phyloP scores from a whole-genome alignment of 2,797 vertebrate species.

The Neostethus bicornis region DNA sequence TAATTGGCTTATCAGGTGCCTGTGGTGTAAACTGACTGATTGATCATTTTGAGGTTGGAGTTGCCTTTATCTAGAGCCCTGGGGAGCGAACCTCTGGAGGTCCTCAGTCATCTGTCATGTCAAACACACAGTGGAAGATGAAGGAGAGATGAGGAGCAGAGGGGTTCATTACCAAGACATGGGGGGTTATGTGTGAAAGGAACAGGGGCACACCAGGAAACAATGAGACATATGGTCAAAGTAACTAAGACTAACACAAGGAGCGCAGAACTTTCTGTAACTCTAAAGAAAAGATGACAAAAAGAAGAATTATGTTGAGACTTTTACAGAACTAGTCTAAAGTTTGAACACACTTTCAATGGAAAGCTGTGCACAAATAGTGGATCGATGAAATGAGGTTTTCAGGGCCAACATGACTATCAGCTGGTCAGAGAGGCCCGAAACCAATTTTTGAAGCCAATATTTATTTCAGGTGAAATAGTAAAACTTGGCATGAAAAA shows the following conservation, averaged over 20 bases:
- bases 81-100: slow-evolving; percentile 76
- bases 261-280: slow-evolving; percentile 9
- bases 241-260: slow-evolving; percentile 7
- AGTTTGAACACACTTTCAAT: no score
- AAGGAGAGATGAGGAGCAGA: slow-evolving; percentile 57
- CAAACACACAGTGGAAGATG: slow-evolving; percentile 58
- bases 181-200: slow-evolving; percentile 42
- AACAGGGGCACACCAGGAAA: slow-evolving; percentile 33
- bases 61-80: slow-evolving; percentile 72
- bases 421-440: no score
- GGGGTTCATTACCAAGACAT: slow-evolving; percentile 71
- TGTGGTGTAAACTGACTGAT: slow-evolving; percentile 79
- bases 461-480: no score
- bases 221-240: slow-evolving; percentile 48
- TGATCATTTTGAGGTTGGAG: slow-evolving; percentile 73
- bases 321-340: background rate
- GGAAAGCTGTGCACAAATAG: no score
- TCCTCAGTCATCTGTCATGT: slow-evolving; percentile 79
- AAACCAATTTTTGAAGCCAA: no score
- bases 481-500: no score
- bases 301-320: background rate
- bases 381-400: no score
- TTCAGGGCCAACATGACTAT: no score
- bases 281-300: background rate
- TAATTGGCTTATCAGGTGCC: slow-evolving; percentile 78